Base-by-base conservation (phyloP, 2,888 invertebrate species). In the Halictus ligatus region DNA sequence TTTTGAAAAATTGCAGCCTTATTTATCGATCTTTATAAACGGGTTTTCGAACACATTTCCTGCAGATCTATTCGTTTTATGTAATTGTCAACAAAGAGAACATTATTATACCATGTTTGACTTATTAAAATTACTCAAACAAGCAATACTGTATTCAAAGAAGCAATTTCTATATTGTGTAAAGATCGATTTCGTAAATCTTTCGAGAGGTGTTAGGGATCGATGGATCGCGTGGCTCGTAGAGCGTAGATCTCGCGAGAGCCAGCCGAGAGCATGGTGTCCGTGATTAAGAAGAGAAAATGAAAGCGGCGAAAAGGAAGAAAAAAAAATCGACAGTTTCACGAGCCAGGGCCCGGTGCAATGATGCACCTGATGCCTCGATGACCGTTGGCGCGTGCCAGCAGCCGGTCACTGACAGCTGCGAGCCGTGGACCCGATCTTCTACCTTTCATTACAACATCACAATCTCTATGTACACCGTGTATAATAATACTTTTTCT, bases 371-470 rank as follows among this genome's bases (percentile, higher is more conserved):
- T 91, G 92, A 93, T 90, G 87, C 90, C 83, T 84, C 64, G 81
- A 85, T 89, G 92, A 92, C 92, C 89, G 91, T 88, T 91, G 93
- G 92, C 94, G 92, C 94, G 94, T 94, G 94, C 94, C 94, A 90
- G 84, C 81, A 58, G 58, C 72, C 89, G 89, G 86, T 87, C 87
- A 75, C 79, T 84, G 86, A 86, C 94, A 93, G 92, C 93, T 94
- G 94, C 91, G 81, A 58, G 29, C 76, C 60, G 21, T 54, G 85
- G 29, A 83, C 74, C 81, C 78, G 60, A 75, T 83, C n/a, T 58
- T 46, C 25, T n/a, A 43, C 35, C 64, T 81, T 64, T 48, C 81
- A 54, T 77, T 71, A 0, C 21, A 3, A 48, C 29, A 15, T 15
- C 12, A 50, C 12, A 2, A 46, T 82, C 46, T 40, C 18, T 40